Base-by-base conservation (phyloP, 2,797 vertebrate genomes). In the Lerista edwardsae region DNA sequence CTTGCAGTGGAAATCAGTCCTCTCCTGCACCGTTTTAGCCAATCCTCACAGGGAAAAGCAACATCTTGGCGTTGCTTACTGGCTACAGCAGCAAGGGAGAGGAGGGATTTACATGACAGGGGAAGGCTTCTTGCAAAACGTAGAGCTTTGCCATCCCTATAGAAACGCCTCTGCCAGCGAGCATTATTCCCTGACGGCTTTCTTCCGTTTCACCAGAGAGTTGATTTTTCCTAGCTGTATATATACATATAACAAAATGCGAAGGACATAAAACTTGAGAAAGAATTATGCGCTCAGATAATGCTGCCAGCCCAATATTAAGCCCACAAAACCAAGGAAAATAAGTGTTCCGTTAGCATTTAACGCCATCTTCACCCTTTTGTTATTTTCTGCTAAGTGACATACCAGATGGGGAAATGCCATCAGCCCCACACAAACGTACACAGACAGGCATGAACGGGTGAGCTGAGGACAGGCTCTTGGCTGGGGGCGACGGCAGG, bases 251-350 rank as follows among this genome's bases (percentile, higher is more conserved):
- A 19, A 25, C n/a, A 23, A 57, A 31, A 73, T 4, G 44, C 21
- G 9, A 6, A 87, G 27, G 41, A 62, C 8, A 41, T 23, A 77
- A n/a, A 82, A 64, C 57, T 41, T 72, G 75, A n/a, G 39, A 47
- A 87, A 84, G 36, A 87, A 83, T 78, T 34, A 74, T 59, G 47
- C 17, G 47, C 61, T 67, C 59, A 65, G 59, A 59, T 57, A 57
- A 81, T 9, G 39, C 69, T 79, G 71, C 86, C 74, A 73, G 73
- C 71, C 57, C 77, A 77, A 81, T 77, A 76, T 72, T 73, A 72
- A 87, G 61, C 34, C 74, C 73, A 65, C 27, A 77, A 62, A 57
- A 77, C 19, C 47, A 44, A 84, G 74, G 65, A 57, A 72, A 72
- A 80, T 21, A 64, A 55, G 74, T 17, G 21, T 65, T 27, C n/a